A percentile compares a stretch with the other conserved stretches of the same genome.
Evolutionary conservation across 2,888 invertebrate genomes (phyloP).

Genomic region (Rapana venosa): DNA sequence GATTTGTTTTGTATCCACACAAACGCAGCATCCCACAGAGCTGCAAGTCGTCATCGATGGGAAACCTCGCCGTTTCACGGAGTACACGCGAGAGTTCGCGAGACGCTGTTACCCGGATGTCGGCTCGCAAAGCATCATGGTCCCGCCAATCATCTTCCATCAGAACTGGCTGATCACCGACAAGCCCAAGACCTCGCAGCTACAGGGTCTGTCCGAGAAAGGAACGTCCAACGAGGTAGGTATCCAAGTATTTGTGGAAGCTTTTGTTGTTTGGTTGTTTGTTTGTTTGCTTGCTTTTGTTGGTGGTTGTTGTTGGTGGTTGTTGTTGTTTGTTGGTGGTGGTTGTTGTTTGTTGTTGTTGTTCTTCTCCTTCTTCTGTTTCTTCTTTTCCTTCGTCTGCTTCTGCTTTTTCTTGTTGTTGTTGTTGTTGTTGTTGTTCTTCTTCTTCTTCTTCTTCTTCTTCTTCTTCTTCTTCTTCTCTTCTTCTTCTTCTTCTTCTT

Average conservation of each 20-base stretch:
- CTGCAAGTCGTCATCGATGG: background rate
- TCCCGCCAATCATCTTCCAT: background rate
- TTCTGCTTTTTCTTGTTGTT: background rate
- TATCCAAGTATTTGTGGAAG: too few relatives aligned
- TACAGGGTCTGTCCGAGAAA: too few relatives aligned
- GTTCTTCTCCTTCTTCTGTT: background rate
- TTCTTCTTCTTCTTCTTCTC: background rate
- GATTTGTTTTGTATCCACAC: background rate
- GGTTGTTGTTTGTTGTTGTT: too few relatives aligned
- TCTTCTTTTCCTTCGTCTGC: background rate
- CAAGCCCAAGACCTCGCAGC: too few relatives aligned
- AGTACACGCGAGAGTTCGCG: constrained; percentile 54
- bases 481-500: background rate
- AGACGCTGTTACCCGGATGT: constrained; percentile 35
- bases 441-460: background rate
- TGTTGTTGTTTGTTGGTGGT: too few relatives aligned
- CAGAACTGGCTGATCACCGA: background rate
- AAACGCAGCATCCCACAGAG: background rate
- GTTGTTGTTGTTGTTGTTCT: background rate
- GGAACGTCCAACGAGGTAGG: too few relatives aligned
- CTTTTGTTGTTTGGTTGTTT: too few relatives aligned
- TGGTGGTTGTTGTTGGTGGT: too few relatives aligned
- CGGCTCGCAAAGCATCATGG: background rate
- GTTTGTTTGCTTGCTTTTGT: too few relatives aligned
- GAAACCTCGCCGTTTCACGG: background rate